Conservation (phyloP, 2,797 vertebrate genomes). For the Erethizon dorsatum region DNA sequence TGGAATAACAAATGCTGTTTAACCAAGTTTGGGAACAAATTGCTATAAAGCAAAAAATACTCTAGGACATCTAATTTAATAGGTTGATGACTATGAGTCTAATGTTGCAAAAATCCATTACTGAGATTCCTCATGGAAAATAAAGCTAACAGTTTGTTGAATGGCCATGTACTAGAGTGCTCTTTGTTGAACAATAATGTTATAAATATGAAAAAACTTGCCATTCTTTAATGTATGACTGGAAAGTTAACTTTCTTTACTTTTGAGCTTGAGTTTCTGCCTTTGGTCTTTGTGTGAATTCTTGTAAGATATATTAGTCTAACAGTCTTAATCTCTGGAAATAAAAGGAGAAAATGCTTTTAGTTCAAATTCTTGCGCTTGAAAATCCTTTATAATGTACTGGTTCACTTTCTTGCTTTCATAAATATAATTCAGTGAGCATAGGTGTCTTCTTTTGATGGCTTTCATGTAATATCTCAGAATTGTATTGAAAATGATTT, state of each 20-base stretch:
- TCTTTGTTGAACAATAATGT: not conserved
- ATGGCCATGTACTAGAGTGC: not conserved
- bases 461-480: not conserved
- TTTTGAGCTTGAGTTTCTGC: slow-evolving; percentile 13
- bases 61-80: slow-evolving; percentile 7
- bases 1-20: not conserved
- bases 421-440: slow-evolving; percentile 19
- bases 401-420: not conserved
- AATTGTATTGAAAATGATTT: slow-evolving; percentile 47
- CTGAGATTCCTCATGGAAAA: not conserved
- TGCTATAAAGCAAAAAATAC: not conserved
- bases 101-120: not conserved
- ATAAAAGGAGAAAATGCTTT: slow-evolving; percentile 48
- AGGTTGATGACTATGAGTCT: not conserved
- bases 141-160: not conserved
- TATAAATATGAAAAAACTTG: not conserved
- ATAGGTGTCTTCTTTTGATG: not conserved
- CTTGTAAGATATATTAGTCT: not conserved
- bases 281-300: slow-evolving; percentile 18
- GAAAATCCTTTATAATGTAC: slow-evolving; percentile 44
- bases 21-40: not conserved
- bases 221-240: not conserved
- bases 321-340: slow-evolving; percentile 57
- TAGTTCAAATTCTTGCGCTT: not conserved
- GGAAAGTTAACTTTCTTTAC: not conserved